Evolutionary conservation across 1,140 invertebrate species (phyloP).

Genomic region (Drosophila ficusphila): DNA sequence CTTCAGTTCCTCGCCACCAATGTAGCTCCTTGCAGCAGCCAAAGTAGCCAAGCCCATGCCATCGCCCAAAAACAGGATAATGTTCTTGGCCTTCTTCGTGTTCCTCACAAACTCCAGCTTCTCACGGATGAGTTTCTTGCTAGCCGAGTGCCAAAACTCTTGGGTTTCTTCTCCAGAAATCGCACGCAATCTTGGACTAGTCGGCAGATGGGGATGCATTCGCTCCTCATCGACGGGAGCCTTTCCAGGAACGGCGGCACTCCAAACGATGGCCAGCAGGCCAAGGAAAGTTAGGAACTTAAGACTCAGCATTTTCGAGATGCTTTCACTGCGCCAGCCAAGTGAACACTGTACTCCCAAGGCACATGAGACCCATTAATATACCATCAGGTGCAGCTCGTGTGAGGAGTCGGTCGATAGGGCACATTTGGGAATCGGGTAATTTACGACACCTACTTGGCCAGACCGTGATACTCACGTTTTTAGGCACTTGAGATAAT

Average conservation of each 20-base stretch:
- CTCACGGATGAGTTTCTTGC: constrained; percentile 63
- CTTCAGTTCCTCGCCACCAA: constrained; percentile 87
- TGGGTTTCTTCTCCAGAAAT: constrained; percentile 61
- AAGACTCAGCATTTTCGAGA: constrained; percentile 42
- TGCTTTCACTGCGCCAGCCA: constrained; percentile 39
- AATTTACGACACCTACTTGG: constrained; percentile 42
- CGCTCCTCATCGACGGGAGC: constrained; percentile 20
- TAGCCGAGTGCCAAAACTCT: constrained; percentile 79
- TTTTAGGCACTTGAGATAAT: constrained; percentile 58
- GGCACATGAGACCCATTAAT: constrained; percentile 27
- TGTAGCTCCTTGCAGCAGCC: constrained; percentile 88
- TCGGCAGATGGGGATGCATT: constrained; percentile 64
- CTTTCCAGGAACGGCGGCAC: constrained; percentile 52
- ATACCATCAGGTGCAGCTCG: constrained; percentile 48
- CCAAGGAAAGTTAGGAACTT: constrained; percentile 27
- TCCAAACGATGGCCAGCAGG: constrained; percentile 15
- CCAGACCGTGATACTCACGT: constrained; percentile 51
- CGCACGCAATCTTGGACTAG: neutral
- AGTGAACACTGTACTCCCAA: constrained; percentile 51
- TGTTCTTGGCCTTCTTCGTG: constrained; percentile 87
- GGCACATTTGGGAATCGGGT: neutral
- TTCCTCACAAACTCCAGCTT: constrained; percentile 79
- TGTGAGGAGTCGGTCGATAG: constrained; percentile 39
- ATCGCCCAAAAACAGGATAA: constrained; percentile 92
- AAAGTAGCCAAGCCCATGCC: constrained; percentile 92